Evolutionary conservation across 2,113 vertebrate genomes (phyloP), one percentile per base, ranked within the genome.

Genomic region (Sturnira hondurensis): DNA sequence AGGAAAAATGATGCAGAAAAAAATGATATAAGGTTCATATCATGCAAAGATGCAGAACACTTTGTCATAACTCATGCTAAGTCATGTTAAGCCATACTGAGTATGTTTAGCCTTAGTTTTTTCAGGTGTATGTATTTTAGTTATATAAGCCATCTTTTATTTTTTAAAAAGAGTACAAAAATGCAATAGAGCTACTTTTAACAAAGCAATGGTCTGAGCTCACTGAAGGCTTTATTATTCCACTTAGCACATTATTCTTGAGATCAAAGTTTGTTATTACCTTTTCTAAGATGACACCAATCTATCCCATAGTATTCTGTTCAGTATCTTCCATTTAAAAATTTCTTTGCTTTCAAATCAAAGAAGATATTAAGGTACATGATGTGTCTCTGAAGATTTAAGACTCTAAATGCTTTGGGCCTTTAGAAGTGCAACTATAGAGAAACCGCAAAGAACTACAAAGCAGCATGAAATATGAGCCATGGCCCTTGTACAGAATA

Each of bases 361-460:
- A 97, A 97, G 95, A 58, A 95, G 97, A 96, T 95, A 94, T 71
- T 97, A 95, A 96, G 95, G 88, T 83, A 92, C 61, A 77, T 91
- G 85, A 94, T 92, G 9, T 93, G 67, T 86, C 96, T 97, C 94
- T 97, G 95, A 96, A 97, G 96, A 97, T 96, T 96, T 97, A 95
- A 97, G 94, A 93, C 54, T 97, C 88, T 82, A 94, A 89, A 86
- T 96, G 86, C 67, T 94, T 91, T 96, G 78, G 91, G 56, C 22
- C 50, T 94, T 97, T 83, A 95, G 85, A 97, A 97, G 88, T 96
- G 17, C 63, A 88, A 86, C 88, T 94, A 82, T 41, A 95, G 82
- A 96, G 78, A 96, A 96, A 83, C 43, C 95, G 95, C 88, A 96
- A 95, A 97, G 86, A 74, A 96, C 94, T 94, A 93, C 56, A 89